Base-by-base conservation (phyloP, 2,797 vertebrate genomes). In the Pampus argenteus region DNA sequence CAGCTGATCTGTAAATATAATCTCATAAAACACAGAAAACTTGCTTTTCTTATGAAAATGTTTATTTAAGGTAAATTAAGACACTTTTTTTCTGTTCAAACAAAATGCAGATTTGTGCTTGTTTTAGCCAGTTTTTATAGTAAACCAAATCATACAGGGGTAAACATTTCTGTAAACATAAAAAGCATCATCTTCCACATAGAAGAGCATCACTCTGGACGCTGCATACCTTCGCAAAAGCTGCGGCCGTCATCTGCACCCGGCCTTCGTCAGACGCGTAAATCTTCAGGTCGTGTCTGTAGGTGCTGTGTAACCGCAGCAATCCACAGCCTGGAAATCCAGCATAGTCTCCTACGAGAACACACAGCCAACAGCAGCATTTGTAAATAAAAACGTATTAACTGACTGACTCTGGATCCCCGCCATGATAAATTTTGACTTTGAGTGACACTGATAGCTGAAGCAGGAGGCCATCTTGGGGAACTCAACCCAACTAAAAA, bases 191-290 rank as follows among this genome's bases (percentile, higher is more conserved):
- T 13, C 9, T 17, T 36, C 11, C 44, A 11, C 11, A 36, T 34
- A 7, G 31, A 34, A 34, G 2, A 26, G 26, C 2, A 26, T 26
- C 4, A 29, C 40, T 15, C 31, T 3, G 11, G 28, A 45, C 1
- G 34, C 13, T n/a, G 1, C 36, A 3, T 71, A 98, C 98, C 96
- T 99, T 99, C 56, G 98, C 98, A 81, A 99, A 99, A 42, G 98
- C 97, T 23, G 98, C 98, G 3, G 98, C 98, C 0, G 98, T 99
- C 98, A 99, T 99, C 92, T 99, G 98, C 29, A 99, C 98, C 18
- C 98, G 91, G 58, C 98, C 98, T 84, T 99, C 98, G 0, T 99
- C 98, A 0, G 98, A 99, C 2, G 98, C 98, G 0, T 99, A 99
- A 82, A 99, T 99, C 94, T 99, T 99, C 79, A 99, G 96, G 88